Base-by-base conservation (phyloP, 2,797 vertebrate species). In the Arremon aurantiirostris region DNA sequence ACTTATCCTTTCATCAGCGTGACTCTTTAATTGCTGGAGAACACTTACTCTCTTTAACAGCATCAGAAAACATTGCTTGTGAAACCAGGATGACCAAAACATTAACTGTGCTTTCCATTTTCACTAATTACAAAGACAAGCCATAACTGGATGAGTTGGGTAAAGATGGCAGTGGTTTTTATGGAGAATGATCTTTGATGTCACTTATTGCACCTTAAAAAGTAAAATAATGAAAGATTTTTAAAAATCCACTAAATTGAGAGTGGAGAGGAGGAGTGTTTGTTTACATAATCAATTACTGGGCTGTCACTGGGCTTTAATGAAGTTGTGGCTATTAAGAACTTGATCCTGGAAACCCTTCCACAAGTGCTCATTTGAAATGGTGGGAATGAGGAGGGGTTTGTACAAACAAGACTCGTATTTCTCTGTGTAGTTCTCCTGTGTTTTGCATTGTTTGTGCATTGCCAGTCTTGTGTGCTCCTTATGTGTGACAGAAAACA, bases 311-410 rank as follows among this genome's bases (percentile, higher is more conserved):
- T 79, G 60, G 73, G 49, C 82, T 90, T 94, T 91, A 95, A 91
- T 94, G 85, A 96, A 93, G 87, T 57, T 82, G 93, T 71, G 82
- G 68, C 82, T 95, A 41, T 82, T 90, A 75, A 91, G 93, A 96
- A 95, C 64, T 84, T 79, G 85, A 96, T 95, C 90, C 87, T 96
- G 64, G 49, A 96, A 94, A 94, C 65, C 44, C 50, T 95, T 89
- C 71, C 39, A 81, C 39, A 80, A 76, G 60, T 53, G 72, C 46
- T 84, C 75, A 34, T 70, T 89, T 89, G 71, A 94, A 91, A 69
- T 19, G 14, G 83, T 86, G 73, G 73, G 80, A 84, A 86, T 11
- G 80, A 92, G 72, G 76, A 94, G 65, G 41, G 46, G 52, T 59
- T 90, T 94, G 73, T 78, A 91, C 87, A 94, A 92, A 94, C 82